Evolutionary conservation across 2,888 invertebrate species (phyloP).

Genomic region (Pimpla rufipes): DNA sequence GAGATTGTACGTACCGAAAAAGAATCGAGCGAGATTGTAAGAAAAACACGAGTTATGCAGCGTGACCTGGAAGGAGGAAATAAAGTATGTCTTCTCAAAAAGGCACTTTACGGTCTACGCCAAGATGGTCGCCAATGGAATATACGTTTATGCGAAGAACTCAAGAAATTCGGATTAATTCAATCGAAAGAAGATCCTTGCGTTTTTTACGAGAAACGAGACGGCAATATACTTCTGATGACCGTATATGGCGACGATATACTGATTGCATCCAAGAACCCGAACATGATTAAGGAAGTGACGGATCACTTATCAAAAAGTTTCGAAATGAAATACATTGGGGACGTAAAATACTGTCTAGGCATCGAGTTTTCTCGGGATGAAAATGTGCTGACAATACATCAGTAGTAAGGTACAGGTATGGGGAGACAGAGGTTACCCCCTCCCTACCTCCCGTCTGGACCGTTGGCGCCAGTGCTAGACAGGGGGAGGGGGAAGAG

Average conservation of each 20-base stretch:
- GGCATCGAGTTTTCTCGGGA: slow-evolving; percentile 69
- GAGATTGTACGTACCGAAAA: slow-evolving; percentile 33
- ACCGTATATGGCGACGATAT: slow-evolving; percentile 39
- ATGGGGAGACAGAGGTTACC: no score
- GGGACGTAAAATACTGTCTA: slow-evolving; percentile 66
- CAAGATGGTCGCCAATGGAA: slow-evolving; percentile 44
- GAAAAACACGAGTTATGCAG: slow-evolving; percentile 25
- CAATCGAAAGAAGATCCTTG: slow-evolving; percentile 33
- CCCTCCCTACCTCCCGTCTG: no score
- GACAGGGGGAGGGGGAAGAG: no score
- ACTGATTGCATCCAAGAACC: slow-evolving; percentile 17
- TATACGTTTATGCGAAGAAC: slow-evolving; percentile 32
- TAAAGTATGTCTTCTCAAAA: no score
- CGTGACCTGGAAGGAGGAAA: slow-evolving; percentile 19
- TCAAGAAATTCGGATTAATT: slow-evolving; percentile 31
- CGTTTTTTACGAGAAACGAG: slow-evolving; percentile 22
- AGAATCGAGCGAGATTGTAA: background rate
- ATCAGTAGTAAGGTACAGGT: no score
- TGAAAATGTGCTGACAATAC: background rate
- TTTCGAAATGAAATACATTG: slow-evolving; percentile 68
- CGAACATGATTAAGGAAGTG: slow-evolving; percentile 10
- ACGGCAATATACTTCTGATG: slow-evolving; percentile 22
- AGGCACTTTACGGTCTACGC: slow-evolving; percentile 36
- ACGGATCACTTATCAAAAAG: slow-evolving; percentile 6
- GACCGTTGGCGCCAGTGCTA: no score